Percentiles rank a stretch among this genome's conserved stretches.
phyloP scores from a whole-genome alignment of 2,888 invertebrate species.

The Copidosoma aretas region DNA sequence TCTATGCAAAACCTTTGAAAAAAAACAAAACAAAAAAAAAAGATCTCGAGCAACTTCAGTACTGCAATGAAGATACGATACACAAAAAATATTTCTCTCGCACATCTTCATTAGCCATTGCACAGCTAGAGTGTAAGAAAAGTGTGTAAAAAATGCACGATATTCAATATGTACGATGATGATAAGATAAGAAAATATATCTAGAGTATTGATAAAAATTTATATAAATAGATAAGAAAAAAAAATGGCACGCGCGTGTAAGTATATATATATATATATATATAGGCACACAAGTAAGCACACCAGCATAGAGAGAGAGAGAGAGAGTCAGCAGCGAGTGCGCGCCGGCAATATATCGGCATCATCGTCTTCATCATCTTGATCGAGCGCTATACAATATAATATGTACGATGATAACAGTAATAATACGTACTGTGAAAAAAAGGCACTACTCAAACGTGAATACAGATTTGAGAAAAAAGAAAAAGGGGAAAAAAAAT shows the following conservation, averaged over 20 bases:
- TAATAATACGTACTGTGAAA: too few relatives aligned
- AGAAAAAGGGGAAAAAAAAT: too few relatives aligned
- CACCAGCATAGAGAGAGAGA: not conserved
- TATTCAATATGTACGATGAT: not conserved
- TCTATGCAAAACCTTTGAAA: not conserved
- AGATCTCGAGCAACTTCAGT: conserved; percentile 5
- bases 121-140: conserved; percentile 2
- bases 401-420: too few relatives aligned
- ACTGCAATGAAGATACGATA: conserved; percentile 42
- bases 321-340: not conserved
- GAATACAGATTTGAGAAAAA: too few relatives aligned
- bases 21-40: conserved; percentile 1
- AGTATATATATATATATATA: conserved; percentile 1
- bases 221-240: too few relatives aligned
- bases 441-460: too few relatives aligned
- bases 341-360: not conserved
- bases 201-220: not conserved
- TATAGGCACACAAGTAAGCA: too few relatives aligned
- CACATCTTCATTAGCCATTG: conserved; percentile 25
- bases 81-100: conserved; percentile 27
- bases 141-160: not conserved
- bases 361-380: not conserved
- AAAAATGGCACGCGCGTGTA: not conserved
- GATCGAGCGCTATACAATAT: too few relatives aligned
- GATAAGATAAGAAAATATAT: conserved; percentile 2